A percentile compares a stretch with the other conserved stretches of the same genome.
Evolutionary conservation across 2,888 invertebrate genomes (phyloP).

Genomic region (Phengaris arion): DNA sequence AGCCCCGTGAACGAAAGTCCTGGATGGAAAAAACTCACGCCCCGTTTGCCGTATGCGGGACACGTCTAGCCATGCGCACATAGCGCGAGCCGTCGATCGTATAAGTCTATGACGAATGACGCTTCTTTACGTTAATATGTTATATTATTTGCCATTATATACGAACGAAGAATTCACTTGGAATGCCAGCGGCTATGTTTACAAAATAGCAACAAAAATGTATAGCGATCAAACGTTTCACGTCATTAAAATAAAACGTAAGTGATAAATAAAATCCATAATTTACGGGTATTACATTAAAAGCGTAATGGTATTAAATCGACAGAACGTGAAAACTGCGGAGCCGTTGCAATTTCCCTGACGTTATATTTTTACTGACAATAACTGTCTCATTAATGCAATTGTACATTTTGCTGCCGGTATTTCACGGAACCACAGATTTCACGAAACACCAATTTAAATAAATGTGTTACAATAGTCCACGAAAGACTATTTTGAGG

Average conservation of each 20-base stretch:
- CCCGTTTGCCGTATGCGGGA: too few species aligned
- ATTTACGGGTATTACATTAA: slow-evolving; percentile 47
- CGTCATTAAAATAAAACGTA: slow-evolving; percentile 41
- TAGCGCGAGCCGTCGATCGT: too few species aligned
- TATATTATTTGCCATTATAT: too few species aligned
- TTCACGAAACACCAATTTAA: slow-evolving; percentile 39
- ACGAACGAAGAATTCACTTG: too few species aligned
- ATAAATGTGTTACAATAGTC: slow-evolving; percentile 31
- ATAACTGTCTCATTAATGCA: slow-evolving; percentile 56
- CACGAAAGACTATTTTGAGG: not conserved
- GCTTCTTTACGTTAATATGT: too few species aligned
- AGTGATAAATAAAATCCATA: slow-evolving; percentile 46
- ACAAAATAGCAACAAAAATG: not conserved
- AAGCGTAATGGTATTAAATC: slow-evolving; percentile 48
- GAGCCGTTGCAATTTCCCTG: slow-evolving; percentile 43
- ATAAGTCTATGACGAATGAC: too few species aligned
- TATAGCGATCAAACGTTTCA: not conserved
- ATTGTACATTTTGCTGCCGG: slow-evolving; percentile 41
- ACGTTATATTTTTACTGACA: slow-evolving; percentile 51
- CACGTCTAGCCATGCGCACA: too few species aligned
- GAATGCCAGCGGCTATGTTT: too few species aligned
- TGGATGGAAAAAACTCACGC: too few species aligned
- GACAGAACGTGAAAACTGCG: slow-evolving; percentile 47
- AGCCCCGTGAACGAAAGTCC: too few species aligned
- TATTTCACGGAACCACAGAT: slow-evolving; percentile 39